phyloP scores from a whole-genome alignment of 1,140 invertebrate genomes.

The Atta cephalotes region DNA sequence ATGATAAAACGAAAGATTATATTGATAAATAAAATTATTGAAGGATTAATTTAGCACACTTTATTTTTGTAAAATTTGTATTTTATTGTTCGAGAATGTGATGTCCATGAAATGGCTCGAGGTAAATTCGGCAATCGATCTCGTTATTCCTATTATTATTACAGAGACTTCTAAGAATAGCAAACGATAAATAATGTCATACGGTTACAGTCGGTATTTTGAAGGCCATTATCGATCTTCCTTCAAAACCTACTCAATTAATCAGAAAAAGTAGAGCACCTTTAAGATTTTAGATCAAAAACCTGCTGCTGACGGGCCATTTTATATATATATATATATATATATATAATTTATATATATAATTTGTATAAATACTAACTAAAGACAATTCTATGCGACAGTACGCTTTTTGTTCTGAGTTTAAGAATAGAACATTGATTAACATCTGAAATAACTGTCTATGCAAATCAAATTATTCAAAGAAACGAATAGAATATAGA shows the following conservation, averaged over 20 bases:
- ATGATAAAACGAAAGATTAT: neutral
- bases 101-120: neutral
- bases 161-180: slow-evolving; percentile 21
- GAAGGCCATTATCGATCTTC: slow-evolving; percentile 41
- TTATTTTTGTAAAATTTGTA: neutral
- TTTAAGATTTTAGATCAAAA: slow-evolving; percentile 9
- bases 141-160: slow-evolving; percentile 21
- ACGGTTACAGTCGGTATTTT: slow-evolving; percentile 15
- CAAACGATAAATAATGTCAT: slow-evolving; percentile 36
- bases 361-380: slow-evolving; percentile 10
- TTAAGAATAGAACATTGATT: slow-evolving; percentile 8
- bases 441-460: slow-evolving; percentile 38
- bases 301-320: neutral
- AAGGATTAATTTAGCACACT: neutral
- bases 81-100: neutral
- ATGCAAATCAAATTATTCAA: neutral
- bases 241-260: neutral
- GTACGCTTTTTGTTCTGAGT: neutral
- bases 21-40: neutral
- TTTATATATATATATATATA: neutral
- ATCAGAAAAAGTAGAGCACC: neutral
- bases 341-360: too few species aligned
- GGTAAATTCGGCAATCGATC: slow-evolving; percentile 25
- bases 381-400: neutral
- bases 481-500: slow-evolving; percentile 30